Evolutionary conservation across 2,797 vertebrate species (phyloP), one percentile per base, ranked within the genome.

Genomic region (Peromyscus melanophrys): DNA sequence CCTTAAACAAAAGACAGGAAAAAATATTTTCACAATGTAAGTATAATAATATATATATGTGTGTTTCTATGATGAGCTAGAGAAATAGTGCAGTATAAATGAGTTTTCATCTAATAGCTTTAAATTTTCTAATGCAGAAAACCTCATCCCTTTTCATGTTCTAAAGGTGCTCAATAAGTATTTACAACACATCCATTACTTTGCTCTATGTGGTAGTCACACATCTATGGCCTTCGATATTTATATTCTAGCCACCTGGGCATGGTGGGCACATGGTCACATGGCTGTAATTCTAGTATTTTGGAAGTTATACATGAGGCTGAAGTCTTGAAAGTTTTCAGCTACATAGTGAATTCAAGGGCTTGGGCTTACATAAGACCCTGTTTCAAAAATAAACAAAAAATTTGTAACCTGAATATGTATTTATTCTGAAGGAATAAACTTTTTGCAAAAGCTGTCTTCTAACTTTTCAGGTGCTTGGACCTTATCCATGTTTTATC

Each of bases 391-490:
- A 83, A 10, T 10, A 55, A 16, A 80, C 34, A 81, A 82, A 77
- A 61, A 69, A 34, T 17, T 25, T n/a, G 52, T 71, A 90, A 55
- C 57, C 31, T 92, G 83, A 89, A 95, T 59, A 91, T 67, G 73
- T 6, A 52, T 94, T 83, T 63, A 80, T 23, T 89, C 75, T 67
- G 75, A 89, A 90, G 17, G 3, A 37, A 91, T 49, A 76, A 82
- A 61, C 55, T 89, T 71, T 81, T 88, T 93, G 92, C 3, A 57
- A 87, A 95, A 78, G 27, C 13, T 73, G 67, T 40, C 67, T 94
- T 78, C n/a, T 49, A 73, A 67, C 31, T 63, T 71, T 65, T 73
- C 9, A 93, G 27, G 29, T 76, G 19, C 13, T 82, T 65, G 31
- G 29, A 80, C 4, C 46, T 92, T 34, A 81, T 52, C 29, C 40